Conservation (phyloP, 2,797 vertebrate genomes). For the Acomys russatus region DNA sequence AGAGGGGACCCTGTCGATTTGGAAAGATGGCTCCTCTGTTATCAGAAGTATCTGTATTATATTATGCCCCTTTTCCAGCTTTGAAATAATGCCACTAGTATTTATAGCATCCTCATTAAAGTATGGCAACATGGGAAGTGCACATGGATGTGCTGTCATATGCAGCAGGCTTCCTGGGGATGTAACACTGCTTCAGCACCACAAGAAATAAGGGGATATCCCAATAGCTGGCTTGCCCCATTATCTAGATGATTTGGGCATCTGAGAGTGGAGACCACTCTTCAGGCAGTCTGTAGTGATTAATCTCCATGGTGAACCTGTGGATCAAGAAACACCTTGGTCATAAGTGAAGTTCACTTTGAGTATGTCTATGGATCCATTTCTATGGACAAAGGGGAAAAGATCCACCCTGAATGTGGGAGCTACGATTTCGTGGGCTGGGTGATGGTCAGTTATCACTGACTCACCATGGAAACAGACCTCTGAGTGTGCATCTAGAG, state of each 20-base stretch:
- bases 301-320: background rate
- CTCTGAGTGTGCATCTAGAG: background rate
- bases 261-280: background rate
- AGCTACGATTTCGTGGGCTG: background rate
- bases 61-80: background rate
- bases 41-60: background rate
- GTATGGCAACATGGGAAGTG: background rate
- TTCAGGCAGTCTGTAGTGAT: background rate
- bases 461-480: background rate
- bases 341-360: background rate
- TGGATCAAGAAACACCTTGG: background rate
- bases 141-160: background rate
- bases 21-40: background rate
- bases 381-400: background rate
- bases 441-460: background rate
- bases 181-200: background rate
- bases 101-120: background rate
- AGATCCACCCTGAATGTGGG: background rate
- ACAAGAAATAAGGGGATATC: accelerated
- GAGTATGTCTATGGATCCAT: background rate
- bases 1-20: background rate
- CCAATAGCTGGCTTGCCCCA: background rate
- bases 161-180: background rate
- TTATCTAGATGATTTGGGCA: background rate
- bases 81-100: background rate